phyloP scores from a whole-genome alignment of 2,113 vertebrate species.

The Bettongia penicillata region DNA sequence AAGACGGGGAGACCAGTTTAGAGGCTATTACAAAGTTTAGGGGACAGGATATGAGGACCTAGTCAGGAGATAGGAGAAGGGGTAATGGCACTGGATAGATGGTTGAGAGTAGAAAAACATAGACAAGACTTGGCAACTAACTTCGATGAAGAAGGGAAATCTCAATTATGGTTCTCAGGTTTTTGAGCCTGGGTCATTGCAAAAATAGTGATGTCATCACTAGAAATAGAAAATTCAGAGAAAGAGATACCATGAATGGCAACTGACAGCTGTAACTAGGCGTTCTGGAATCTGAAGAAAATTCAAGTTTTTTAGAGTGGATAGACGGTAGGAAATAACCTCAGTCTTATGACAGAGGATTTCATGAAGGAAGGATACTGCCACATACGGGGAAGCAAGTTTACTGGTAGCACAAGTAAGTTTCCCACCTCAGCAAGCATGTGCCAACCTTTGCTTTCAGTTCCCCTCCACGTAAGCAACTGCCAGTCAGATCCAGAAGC shows the following conservation, averaged over 20 bases:
- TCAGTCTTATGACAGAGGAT: no score
- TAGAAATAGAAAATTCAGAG: not conserved
- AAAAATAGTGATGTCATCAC: not conserved
- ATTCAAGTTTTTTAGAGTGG: not conserved
- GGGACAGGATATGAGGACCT: no score
- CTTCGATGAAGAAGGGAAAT: no score
- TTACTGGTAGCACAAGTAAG: not conserved
- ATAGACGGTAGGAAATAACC: not conserved
- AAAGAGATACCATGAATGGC: not conserved
- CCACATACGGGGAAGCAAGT: not conserved
- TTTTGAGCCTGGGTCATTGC: not conserved
- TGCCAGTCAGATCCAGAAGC: not conserved
- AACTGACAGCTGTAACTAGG: not conserved
- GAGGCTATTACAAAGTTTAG: no score
- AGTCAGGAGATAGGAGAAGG: no score
- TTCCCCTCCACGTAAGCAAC: not conserved
- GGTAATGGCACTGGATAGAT: no score
- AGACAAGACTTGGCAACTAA: no score
- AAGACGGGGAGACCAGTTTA: no score
- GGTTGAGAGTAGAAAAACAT: no score
- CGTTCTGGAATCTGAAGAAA: not conserved
- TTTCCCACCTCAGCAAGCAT: not conserved
- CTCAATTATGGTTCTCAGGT: not conserved
- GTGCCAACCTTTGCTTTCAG: not conserved
- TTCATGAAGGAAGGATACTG: not conserved